Base-by-base conservation (phyloP, 30 jellyfish, hydroid and myxozoan genomes). In the Hydractinia echinata region DNA sequence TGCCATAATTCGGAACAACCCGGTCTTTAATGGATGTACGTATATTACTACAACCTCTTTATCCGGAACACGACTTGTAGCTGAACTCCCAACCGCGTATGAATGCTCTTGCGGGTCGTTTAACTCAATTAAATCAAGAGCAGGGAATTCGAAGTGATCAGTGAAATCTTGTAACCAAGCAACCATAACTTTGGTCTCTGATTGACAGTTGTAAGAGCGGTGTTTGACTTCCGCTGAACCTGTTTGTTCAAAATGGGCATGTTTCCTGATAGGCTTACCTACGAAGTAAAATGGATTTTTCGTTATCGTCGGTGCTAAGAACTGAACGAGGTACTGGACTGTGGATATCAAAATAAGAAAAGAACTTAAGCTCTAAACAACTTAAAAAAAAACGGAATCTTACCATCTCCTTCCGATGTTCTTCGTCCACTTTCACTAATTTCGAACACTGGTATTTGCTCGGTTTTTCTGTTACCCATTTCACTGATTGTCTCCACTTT, bases 11-110 rank as follows among this genome's bases (percentile, higher is more conserved):
- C 97, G 83, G 48, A 50, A 91, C 14, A 91, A 80, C 7, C 97
- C 97, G 10, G 97, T 91, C 68, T 91, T 91, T 83, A 91, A 83
- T 0, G 97, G 97, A 83, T 91, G 97, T 15, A 91, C 76, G 77
- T 73, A 91, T 15, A 91, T 86, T 60, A 84, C 68, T 50, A 91
- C 85, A 61, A 91, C 85, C 70, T 91, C 97, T 62, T 79, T 86
- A 20, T 91, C 97, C n/a, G 97, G 97, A 4, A 84, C 97, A 60
- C 97, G 91, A 58, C 96, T 86, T 39, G 86, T 51, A 8, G 88
- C 74, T 21, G 77, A 55, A 2, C 87, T 51, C 5, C 77, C 66
- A 50, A 70, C 82, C 53, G 76, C 14, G 50, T 80, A 80, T 16
- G 86, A 79, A 18, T 62, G 53, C 21, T 80, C 87, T 48, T 80